phyloP scores from a whole-genome alignment of 2,113 vertebrate species.

The Mustelus asterias region DNA sequence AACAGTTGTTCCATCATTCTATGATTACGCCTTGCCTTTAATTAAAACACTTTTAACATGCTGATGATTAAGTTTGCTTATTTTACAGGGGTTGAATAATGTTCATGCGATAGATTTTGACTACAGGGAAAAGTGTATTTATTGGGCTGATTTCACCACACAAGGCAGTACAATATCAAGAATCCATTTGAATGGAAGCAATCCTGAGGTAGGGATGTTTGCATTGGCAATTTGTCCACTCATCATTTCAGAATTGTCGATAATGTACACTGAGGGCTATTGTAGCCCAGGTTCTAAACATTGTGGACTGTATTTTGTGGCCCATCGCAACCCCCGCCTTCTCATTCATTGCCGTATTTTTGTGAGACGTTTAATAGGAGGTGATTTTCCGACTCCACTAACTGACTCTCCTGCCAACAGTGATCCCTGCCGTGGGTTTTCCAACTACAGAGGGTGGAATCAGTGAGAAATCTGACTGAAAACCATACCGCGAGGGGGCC shows the following conservation, averaged over 20 bases:
- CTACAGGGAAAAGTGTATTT: slow-evolving; percentile 94
- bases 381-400: too few species aligned
- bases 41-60: neutral
- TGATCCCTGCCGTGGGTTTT: too few species aligned
- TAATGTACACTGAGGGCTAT: neutral
- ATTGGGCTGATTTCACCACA: slow-evolving; percentile 95
- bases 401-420: too few species aligned
- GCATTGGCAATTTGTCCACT: too few species aligned
- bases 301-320: neutral
- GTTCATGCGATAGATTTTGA: slow-evolving; percentile 95
- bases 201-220: slow-evolving; percentile 72
- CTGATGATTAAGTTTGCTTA: neutral
- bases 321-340: too few species aligned
- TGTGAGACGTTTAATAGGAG: too few species aligned
- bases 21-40: neutral
- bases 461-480: too few species aligned
- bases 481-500: too few species aligned
- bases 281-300: neutral
- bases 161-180: slow-evolving; percentile 91
- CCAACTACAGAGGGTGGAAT: too few species aligned
- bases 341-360: too few species aligned
- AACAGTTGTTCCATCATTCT: slow-evolving; percentile 15
- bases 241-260: neutral
- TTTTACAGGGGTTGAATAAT: slow-evolving; percentile 84
- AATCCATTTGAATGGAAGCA: slow-evolving; percentile 90